A percentile compares a stretch with the other conserved stretches of the same genome.
phyloP scores from a whole-genome alignment of 2,113 vertebrate species.

The Periophthalmus modestus region DNA sequence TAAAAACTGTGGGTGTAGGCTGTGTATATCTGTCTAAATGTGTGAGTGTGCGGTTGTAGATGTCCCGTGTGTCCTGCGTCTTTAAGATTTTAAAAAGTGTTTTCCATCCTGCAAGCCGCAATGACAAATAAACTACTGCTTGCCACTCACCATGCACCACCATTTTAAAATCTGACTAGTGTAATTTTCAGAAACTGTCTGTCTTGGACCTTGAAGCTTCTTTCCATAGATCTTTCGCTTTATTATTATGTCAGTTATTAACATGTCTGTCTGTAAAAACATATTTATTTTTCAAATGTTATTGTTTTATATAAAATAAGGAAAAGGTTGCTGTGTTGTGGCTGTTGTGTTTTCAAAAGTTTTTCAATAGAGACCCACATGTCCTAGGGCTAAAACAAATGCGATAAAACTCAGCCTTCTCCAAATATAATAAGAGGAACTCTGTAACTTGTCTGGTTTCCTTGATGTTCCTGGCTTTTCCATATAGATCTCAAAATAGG shows the following conservation, averaged over 20 bases:
- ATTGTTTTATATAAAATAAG: slow-evolving; percentile 81
- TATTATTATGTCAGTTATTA: slow-evolving; percentile 66
- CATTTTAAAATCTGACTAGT: slow-evolving; percentile 47
- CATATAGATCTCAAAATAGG: background rate
- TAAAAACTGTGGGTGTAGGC: slow-evolving; percentile 37
- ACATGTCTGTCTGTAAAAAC: slow-evolving; percentile 76
- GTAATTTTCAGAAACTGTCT: slow-evolving; percentile 46
- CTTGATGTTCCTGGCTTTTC: background rate
- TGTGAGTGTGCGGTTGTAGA: slow-evolving; percentile 34
- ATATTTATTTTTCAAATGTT: slow-evolving; percentile 85
- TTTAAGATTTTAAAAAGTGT: slow-evolving; percentile 57
- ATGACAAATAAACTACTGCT: slow-evolving; percentile 65
- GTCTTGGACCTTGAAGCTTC: slow-evolving; percentile 63
- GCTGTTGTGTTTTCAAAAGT: slow-evolving; percentile 64
- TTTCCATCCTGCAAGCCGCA: slow-evolving; percentile 45
- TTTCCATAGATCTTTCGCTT: slow-evolving; percentile 63
- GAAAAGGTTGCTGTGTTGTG: slow-evolving; percentile 73
- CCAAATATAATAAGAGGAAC: background rate
- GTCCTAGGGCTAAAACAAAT: slow-evolving; percentile 6
- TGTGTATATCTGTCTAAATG: slow-evolving; percentile 22
- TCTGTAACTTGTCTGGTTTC: background rate
- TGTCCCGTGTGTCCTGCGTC: slow-evolving; percentile 42
- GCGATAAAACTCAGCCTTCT: background rate
- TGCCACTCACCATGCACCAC: slow-evolving; percentile 43
- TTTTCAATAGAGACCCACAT: slow-evolving; percentile 25